These are phyloP conservation scores for Pseudochirops corinnae DNA, from an alignment of 2,797 vertebrate species.

Conservation along the genomic window DNA sequence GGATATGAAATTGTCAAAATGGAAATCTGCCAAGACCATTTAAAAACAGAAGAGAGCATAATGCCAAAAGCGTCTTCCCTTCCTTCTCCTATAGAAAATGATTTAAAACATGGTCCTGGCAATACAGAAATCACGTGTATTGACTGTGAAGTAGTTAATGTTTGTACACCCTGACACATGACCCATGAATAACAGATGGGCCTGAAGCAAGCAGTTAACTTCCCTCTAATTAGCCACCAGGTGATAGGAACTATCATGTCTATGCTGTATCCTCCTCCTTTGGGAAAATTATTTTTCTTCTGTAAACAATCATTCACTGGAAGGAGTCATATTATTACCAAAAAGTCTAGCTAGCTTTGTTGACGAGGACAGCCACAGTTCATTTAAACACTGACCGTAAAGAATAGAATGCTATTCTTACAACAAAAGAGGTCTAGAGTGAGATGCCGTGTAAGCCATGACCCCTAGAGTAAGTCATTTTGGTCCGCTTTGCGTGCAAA, in stretches of 20 bases:
- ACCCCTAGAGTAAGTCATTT: not conserved
- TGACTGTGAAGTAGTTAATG: not conserved
- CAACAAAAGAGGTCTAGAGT: not conserved
- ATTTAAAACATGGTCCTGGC: not conserved
- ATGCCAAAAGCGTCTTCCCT: not conserved
- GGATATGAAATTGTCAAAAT: constrained; percentile 22
- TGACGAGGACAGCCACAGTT: not conserved
- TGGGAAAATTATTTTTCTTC: constrained; percentile 24
- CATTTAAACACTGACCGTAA: not conserved
- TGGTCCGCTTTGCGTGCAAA: not conserved
- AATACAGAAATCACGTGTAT: not conserved
- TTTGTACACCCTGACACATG: constrained; percentile 23
- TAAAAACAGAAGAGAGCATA: not conserved
- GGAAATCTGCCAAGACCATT: not conserved
- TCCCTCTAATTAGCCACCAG: constrained; percentile 31
- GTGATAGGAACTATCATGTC: constrained; percentile 11
- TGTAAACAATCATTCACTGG: constrained; percentile 13
- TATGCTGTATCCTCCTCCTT: not conserved
- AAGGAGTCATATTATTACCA: constrained; percentile 8
- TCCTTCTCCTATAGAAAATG: constrained; percentile 4
- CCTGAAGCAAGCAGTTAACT: constrained; percentile 26
- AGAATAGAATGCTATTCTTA: not conserved
- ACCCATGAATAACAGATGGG: constrained; percentile 21
- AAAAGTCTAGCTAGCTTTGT: not conserved
- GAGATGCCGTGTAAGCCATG: too few relatives aligned